phyloP scores from a whole-genome alignment of 1,140 invertebrate species.

The Drosophila rhopaloa region DNA sequence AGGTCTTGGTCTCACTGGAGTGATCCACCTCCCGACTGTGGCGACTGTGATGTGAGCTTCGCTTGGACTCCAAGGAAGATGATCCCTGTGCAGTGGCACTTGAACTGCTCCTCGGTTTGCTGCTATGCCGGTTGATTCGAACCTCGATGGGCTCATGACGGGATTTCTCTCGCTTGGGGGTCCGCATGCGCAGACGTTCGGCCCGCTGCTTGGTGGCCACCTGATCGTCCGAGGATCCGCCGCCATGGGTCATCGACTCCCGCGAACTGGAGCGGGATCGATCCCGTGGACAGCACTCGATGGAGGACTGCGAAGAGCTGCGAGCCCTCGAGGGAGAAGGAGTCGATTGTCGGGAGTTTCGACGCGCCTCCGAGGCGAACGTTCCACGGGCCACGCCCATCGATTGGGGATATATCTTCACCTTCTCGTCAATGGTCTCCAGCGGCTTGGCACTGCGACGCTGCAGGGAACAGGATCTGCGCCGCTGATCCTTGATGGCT shows the following conservation, averaged over 20 bases:
- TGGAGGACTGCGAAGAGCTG: constrained; percentile 78
- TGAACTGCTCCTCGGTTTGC: constrained; percentile 30
- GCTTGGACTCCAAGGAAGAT: constrained; percentile 41
- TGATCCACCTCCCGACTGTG: constrained; percentile 50
- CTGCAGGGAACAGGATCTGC: constrained; percentile 70
- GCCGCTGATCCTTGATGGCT: constrained; percentile 78
- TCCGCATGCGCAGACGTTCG: constrained; percentile 64
- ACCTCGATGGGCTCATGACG: constrained; percentile 50
- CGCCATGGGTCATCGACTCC: constrained; percentile 70
- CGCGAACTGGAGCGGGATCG: constrained; percentile 79
- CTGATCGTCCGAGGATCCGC: constrained; percentile 75
- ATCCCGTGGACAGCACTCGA: constrained; percentile 78
- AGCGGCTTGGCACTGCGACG: constrained; percentile 72
- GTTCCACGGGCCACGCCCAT: constrained; percentile 68
- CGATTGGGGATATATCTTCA: constrained; percentile 46
- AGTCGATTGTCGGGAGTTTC: constrained; percentile 67
- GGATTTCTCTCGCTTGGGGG: constrained; percentile 63
- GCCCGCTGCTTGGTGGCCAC: constrained; percentile 52
- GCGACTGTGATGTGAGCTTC: constrained; percentile 53
- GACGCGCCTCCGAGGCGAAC: constrained; percentile 74
- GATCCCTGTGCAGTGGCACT: constrained; percentile 15
- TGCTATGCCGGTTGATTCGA: constrained; percentile 33
- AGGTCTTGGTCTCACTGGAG: constrained; percentile 34
- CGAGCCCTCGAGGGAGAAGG: constrained; percentile 71
- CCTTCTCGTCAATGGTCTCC: constrained; percentile 81